phyloP scores from a whole-genome alignment of 2,888 invertebrate species.

The Leucophenga montana region DNA sequence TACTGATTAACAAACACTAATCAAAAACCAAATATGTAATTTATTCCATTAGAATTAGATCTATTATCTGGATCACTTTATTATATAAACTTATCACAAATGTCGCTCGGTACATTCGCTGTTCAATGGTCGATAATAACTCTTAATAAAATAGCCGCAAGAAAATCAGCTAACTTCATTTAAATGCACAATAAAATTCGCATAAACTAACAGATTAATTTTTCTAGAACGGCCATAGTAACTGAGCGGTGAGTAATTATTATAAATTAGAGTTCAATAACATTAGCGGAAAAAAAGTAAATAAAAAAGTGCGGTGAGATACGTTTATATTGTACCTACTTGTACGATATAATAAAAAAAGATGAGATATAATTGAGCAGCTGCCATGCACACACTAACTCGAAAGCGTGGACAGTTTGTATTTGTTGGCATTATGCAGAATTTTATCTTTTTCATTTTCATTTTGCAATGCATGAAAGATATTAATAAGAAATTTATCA shows the following conservation, averaged over 20 bases:
- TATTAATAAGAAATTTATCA: slow-evolving; percentile 64
- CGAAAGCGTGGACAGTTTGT: slow-evolving; percentile 43
- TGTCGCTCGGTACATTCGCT: background rate
- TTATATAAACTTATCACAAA: no score
- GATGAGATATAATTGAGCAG: slow-evolving; percentile 51
- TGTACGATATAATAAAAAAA: slow-evolving; percentile 29
- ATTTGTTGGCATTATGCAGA: slow-evolving; percentile 26
- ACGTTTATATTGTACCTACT: background rate
- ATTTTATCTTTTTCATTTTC: background rate
- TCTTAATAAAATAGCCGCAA: slow-evolving; percentile 4
- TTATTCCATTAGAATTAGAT: no score
- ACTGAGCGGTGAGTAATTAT: slow-evolving; percentile 46
- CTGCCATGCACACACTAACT: slow-evolving; percentile 44
- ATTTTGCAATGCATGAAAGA: background rate
- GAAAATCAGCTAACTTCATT: slow-evolving; percentile 45
- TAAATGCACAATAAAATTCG: slow-evolving; percentile 54
- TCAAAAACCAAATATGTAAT: no score
- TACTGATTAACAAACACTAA: no score
- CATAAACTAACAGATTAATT: slow-evolving; percentile 45
- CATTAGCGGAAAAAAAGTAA: slow-evolving; percentile 43
- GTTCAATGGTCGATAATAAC: background rate
- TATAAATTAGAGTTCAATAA: slow-evolving; percentile 29
- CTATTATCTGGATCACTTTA: no score
- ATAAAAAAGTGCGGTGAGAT: slow-evolving; percentile 14
- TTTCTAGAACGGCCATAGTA: slow-evolving; percentile 26